Percentiles rank a stretch among this genome's conserved stretches.
Evolutionary conservation across 2,888 invertebrate species (phyloP).

Genomic region (Ptychoptera contaminata): DNA sequence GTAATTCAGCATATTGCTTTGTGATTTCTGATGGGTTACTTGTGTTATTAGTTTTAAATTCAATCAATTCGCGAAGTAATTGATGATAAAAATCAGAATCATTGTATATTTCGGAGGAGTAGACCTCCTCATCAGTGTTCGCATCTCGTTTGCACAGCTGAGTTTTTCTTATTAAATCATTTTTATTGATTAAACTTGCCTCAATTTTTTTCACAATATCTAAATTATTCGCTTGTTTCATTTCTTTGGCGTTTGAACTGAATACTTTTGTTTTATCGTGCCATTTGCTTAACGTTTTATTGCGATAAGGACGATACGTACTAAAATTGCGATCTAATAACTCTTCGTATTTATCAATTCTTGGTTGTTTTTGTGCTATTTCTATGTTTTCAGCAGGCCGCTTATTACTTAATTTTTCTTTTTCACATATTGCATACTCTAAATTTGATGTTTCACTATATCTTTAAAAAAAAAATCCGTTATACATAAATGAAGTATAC

Average conservation of each 20-base stretch:
- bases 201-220: slow-evolving; percentile 57
- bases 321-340: slow-evolving; percentile 41
- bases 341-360: slow-evolving; percentile 36
- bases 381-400: slow-evolving; percentile 36
- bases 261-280: slow-evolving; percentile 77
- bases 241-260: slow-evolving; percentile 34
- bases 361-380: slow-evolving; percentile 17
- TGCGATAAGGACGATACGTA: slow-evolving; percentile 50
- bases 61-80: slow-evolving; percentile 77
- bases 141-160: slow-evolving; percentile 53
- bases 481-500: slow-evolving; percentile 21
- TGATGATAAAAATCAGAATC: slow-evolving; percentile 97
- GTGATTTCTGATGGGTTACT: slow-evolving; percentile 75
- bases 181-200: slow-evolving; percentile 61
- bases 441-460: slow-evolving; percentile 53
- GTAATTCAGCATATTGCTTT: slow-evolving; percentile 81
- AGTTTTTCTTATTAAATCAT: slow-evolving; percentile 60
- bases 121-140: slow-evolving; percentile 38
- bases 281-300: slow-evolving; percentile 82
- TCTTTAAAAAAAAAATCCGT: slow-evolving; percentile 16
- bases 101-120: slow-evolving; percentile 78
- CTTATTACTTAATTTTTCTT: slow-evolving; percentile 11
- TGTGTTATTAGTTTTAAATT: slow-evolving; percentile 70
- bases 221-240: slow-evolving; percentile 33
- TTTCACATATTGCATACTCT: slow-evolving; percentile 12